Evolutionary conservation across 2,797 vertebrate species (phyloP), one percentile per base, ranked within the genome.

Genomic region (Limosa lapponica): DNA sequence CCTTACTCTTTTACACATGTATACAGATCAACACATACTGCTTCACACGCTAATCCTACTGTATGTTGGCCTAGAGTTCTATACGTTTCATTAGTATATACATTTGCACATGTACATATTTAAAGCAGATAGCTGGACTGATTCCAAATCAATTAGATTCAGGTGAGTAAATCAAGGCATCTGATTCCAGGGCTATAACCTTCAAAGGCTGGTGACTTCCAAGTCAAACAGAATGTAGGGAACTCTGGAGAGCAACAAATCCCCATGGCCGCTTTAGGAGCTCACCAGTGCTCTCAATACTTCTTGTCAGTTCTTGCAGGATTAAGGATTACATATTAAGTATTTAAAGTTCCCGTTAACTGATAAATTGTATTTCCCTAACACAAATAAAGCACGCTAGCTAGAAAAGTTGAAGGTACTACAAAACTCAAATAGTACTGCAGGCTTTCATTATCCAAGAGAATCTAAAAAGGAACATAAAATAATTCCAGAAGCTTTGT

Each of bases 401-500:
- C 39, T 54, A 84, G 55, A 79, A 95, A 84, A 85, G 32, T 10
- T 57, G 52, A 88, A 79, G 65, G n/a, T 44, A 77, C 34, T 43
- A 70, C 54, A 84, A 86, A 91, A 93, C 52, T 89, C 39, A 92
- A 84, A 77, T 32, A 92, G 30, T 25, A 52, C 44, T 46, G 41
- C 89, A 92, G 94, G 81, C 51, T 95, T 97, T 85, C 77, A 87
- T 92, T 92, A 92, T 32, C 15, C 62, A 96, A 82, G 64, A 93
- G 62, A 93, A 89, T 46, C 55, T 88, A 79, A 95, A 94, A 88
- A 75, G 55, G 27, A 89, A 48, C 69, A 91, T 95, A 93, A 96
- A 97, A 91, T 95, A 96, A 97, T 96, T 93, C 87, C 79, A 94
- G 80, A 89, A 97, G 73, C 36, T 94, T 81, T 82, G 58, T 39